Evolutionary conservation across 2,113 vertebrate species (phyloP), one percentile per base, ranked within the genome.

Genomic region (Hoplias malabaricus): DNA sequence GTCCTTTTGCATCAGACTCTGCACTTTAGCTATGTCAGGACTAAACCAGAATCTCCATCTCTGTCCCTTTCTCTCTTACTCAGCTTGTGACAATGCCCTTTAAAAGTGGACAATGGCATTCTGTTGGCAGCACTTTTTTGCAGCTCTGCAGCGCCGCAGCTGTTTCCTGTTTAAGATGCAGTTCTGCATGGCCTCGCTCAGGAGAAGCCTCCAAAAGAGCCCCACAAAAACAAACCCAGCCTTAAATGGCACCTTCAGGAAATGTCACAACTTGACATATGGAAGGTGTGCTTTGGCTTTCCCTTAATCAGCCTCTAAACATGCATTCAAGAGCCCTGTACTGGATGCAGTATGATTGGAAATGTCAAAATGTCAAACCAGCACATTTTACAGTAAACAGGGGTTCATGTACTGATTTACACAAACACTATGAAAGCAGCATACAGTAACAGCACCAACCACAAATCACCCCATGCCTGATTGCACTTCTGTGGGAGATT

Each of bases 91-190:
- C 23, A 1, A 38, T 75, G 66, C 66, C 75, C 78, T 84, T 81
- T 75, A 63, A 71, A 70, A 40, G 14, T 12, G 54, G 77, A 77
- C 68, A 72, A 72, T 76, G 61, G 75, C 54, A 36, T 56, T 29
- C 23, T 21, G 72, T 72, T 71, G 46, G 79, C 66, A 63, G 75
- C 29, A 46, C 69, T 54, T 73, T 57, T 33, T 75, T 70, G 69
- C 75, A 79, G 71, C 54, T 59, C 48, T n/a, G 27, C 50, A 36
- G 63, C 71, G 46, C 53, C 61, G 65, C 82, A 80, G 69, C 73
- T 77, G 33, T 76, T 62, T 73, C 66, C 65, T 77, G 38, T 31
- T 80, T 77, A 54, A 73, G 42, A 74, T 43, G 56, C 70, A 40
- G 67, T 43, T 62, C 43, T 31, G 65, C 33, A 46, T 48, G 54